Percentiles rank a stretch among this genome's conserved stretches.
phyloP scores from a whole-genome alignment of 2,113 vertebrate species.

The Chloebia gouldiae region DNA sequence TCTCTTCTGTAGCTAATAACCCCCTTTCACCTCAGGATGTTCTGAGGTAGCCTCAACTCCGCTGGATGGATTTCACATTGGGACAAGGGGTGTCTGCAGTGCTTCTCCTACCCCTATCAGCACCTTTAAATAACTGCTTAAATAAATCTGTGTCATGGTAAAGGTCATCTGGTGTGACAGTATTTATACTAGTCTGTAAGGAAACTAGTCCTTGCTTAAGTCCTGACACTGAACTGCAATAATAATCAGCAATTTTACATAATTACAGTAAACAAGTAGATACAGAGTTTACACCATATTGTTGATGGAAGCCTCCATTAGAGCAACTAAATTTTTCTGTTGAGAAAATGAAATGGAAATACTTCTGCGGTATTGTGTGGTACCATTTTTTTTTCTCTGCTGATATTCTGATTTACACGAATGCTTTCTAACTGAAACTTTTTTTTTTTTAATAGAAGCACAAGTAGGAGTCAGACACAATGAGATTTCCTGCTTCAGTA shows the following conservation, averaged over 20 bases:
- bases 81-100: neutral
- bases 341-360: slow-evolving; percentile 33
- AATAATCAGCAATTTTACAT: neutral
- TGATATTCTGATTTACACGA: slow-evolving; percentile 41
- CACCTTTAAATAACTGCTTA: neutral
- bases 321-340: neutral
- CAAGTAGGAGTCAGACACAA: slow-evolving; percentile 56
- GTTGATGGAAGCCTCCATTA: neutral
- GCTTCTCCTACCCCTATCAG: neutral
- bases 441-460: slow-evolving; percentile 59
- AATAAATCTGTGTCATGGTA: neutral
- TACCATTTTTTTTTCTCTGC: neutral
- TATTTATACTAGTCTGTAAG: neutral
- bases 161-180: neutral
- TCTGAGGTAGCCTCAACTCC: neutral
- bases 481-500: slow-evolving; percentile 67
- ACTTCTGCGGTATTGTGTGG: neutral
- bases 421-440: slow-evolving; percentile 38
- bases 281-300: neutral
- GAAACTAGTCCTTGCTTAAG: neutral
- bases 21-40: rapidly evolving
- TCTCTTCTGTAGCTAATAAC: neutral
- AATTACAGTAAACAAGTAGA: neutral
- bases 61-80: rapidly evolving
- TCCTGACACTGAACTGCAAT: neutral